These are phyloP conservation scores for Corythornis madagascariensis DNA, from an alignment of 2,113 vertebrate species.

Conservation along the genomic window DNA sequence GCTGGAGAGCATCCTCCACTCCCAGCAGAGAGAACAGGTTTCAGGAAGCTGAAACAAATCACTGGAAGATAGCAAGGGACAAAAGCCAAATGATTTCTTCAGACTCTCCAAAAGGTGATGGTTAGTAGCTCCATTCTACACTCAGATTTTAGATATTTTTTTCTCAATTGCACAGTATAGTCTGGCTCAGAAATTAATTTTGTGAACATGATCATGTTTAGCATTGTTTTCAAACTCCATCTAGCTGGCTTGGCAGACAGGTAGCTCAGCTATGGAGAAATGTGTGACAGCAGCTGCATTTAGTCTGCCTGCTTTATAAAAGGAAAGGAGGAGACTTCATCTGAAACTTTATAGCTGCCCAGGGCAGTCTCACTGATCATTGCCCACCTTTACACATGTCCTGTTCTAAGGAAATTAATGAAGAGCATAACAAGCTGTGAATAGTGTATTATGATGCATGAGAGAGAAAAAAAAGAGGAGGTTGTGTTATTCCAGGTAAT, in stretches of 20 bases:
- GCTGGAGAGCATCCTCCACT: background rate
- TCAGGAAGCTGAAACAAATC: slow-evolving; percentile 34
- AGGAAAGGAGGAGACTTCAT: slow-evolving; percentile 9
- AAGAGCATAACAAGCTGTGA: background rate
- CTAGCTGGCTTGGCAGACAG: slow-evolving; percentile 42
- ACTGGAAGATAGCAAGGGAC: background rate
- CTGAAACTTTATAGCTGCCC: background rate
- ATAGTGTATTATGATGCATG: background rate
- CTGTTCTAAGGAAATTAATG: slow-evolving; percentile 5
- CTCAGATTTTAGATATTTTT: background rate
- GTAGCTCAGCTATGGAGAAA: slow-evolving; percentile 22
- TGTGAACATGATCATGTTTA: slow-evolving; percentile 42
- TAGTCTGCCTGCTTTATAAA: slow-evolving; percentile 8
- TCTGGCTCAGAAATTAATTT: slow-evolving; percentile 49
- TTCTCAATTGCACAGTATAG: background rate
- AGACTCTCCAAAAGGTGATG: slow-evolving; percentile 4
- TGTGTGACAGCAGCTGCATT: slow-evolving; percentile 21
- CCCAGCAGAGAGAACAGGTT: background rate
- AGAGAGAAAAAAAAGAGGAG: background rate
- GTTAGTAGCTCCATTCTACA: slow-evolving; percentile 39
- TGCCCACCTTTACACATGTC: slow-evolving; percentile 40
- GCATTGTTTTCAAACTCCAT: slow-evolving; percentile 40
- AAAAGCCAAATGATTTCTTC: background rate
- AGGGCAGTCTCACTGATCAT: slow-evolving; percentile 1
- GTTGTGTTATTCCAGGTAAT: slow-evolving; percentile 27